Conservation (phyloP, 2,888 invertebrate species). For the Caenorhabditis becei region DNA sequence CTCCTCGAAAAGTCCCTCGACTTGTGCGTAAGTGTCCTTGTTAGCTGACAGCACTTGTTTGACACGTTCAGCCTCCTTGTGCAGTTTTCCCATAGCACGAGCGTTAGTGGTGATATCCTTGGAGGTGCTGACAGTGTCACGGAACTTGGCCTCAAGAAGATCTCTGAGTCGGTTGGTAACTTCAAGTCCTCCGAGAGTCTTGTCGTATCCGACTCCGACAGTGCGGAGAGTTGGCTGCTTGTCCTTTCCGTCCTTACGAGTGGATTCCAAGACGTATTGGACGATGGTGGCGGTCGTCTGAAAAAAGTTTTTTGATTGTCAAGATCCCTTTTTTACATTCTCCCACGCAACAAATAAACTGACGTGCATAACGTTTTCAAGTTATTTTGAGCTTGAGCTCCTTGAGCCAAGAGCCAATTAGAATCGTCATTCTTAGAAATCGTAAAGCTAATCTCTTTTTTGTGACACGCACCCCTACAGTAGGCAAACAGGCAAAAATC, state of each 20-base stretch:
- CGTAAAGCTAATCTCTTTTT: too few species aligned
- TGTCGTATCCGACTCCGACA: constrained; percentile 90
- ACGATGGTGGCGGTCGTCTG: constrained; percentile 69
- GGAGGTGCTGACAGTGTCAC: constrained; percentile 66
- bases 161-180: constrained; percentile 89
- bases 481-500: too few species aligned
- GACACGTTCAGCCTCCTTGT: constrained; percentile 96
- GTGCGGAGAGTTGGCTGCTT: constrained; percentile 71
- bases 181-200: constrained; percentile 94
- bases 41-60: constrained; percentile 98
- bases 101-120: constrained; percentile 84
- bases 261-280: constrained; percentile 66
- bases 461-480: too few species aligned
- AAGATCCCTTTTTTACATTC: not conserved
- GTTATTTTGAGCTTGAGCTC: too few species aligned
- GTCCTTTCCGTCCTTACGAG: constrained; percentile 65
- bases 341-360: too few species aligned
- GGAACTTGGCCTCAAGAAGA: constrained; percentile 67
- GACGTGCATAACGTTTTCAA: too few species aligned
- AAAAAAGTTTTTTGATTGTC: not conserved
- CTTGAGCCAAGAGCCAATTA: too few species aligned
- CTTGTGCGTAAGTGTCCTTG: constrained; percentile 92
- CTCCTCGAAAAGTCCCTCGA: constrained; percentile 95
- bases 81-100: constrained; percentile 94
- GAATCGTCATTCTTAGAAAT: too few species aligned